Conservation (phyloP, 2,888 invertebrate genomes). For the Lithodes maja region DNA sequence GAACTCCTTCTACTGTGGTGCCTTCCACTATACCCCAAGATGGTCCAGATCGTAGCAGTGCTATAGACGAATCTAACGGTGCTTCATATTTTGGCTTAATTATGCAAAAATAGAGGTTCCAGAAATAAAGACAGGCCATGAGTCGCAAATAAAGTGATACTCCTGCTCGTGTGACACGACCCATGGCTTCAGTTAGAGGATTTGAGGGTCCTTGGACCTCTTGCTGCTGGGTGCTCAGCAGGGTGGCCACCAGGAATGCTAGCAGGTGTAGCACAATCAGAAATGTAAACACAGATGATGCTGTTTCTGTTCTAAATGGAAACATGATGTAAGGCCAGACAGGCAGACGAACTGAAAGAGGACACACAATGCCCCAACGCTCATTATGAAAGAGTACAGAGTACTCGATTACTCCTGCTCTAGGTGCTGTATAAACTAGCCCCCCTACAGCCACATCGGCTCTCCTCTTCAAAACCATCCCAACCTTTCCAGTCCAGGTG, state of each 20-base stretch:
- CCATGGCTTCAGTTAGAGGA: conserved; percentile 34
- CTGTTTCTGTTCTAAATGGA: conserved; percentile 54
- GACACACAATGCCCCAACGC: conserved; percentile 67
- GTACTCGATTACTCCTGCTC: conserved; percentile 44
- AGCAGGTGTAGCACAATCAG: conserved; percentile 54
- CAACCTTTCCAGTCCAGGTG: conserved; percentile 66
- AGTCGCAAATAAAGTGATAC: conserved; percentile 56
- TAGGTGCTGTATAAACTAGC: conserved; percentile 50
- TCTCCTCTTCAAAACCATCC: conserved; percentile 41
- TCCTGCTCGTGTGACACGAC: conserved; percentile 35
- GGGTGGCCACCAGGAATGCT: conserved; percentile 36
- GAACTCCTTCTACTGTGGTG: conserved; percentile 50
- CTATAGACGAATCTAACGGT: conserved; percentile 45
- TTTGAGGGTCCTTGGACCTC: neutral
- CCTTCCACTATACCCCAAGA: conserved; percentile 60
- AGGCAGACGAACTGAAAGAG: conserved; percentile 49
- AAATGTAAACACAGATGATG: conserved; percentile 51
- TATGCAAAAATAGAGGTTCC: conserved; percentile 60
- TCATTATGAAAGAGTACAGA: conserved; percentile 61
- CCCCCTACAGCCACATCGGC: conserved; percentile 66
- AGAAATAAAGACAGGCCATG: conserved; percentile 64
- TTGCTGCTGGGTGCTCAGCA: conserved; percentile 25
- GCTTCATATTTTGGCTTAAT: conserved; percentile 65
- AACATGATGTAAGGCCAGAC: conserved; percentile 67
- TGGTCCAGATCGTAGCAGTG: conserved; percentile 40